Evolutionary conservation across 2,797 vertebrate species (phyloP), one percentile per base, ranked within the genome.

Genomic region (Todus mexicanus): DNA sequence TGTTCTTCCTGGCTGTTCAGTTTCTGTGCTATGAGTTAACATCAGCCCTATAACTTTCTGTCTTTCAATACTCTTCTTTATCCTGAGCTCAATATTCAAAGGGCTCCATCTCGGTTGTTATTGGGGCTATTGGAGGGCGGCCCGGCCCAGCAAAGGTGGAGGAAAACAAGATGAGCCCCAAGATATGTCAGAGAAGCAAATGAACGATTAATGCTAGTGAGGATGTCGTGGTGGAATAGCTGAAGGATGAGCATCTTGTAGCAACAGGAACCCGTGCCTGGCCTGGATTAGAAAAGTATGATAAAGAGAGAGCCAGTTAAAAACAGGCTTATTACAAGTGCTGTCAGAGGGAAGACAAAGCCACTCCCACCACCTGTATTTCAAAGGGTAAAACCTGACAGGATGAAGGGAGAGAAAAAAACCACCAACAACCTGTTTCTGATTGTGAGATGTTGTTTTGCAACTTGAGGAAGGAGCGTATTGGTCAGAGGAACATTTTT

Each of bases 171-270:
- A 8, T 9, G 56, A 76, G 40, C 37, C 14, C 17, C 25, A n/a
- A 14, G 69, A 14, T 50, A 38, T 43, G 21, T 48, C 38, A 43
- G 66, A 66, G 77, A 35, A 50, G 12, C 3, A 20, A 54, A 7
- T 6, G 35, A 6, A 1, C 17, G 25, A 0, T 37, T 19, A 53
- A 19, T 22, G n/a, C 4, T 38, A 21, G 2, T 2, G 31, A 63
- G 59, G 76, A 37, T 15, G 73, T 56, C 1, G 2, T 76, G 60
- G 56, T 59, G 37, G 23, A 84, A 60, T 3, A 40, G 54, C 43
- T 89, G 87, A 35, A 70, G 56, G 8, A 63, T 17, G 65, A 77
- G 65, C 51, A 6, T 47, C 71, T 80, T 56, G 40, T 17, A 68
- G 69, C 60, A 64, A n/a, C 6, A 60, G 72, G 64, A 54, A 63